Evolutionary conservation across 2,797 vertebrate species (phyloP).

Genomic region (Synaphobranchus kaupii): DNA sequence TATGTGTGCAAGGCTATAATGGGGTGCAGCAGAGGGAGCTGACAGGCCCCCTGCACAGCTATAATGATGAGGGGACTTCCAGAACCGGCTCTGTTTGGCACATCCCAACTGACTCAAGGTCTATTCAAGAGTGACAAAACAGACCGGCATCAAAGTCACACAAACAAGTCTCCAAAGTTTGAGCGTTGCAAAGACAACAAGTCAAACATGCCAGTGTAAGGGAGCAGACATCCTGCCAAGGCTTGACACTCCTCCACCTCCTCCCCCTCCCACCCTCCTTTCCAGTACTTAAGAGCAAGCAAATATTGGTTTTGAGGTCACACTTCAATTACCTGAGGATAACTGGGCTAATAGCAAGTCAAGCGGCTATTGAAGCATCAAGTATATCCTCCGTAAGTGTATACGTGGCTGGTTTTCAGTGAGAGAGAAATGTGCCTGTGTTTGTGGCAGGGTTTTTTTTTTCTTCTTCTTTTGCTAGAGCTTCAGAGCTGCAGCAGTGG

Average conservation of each 20-base stretch:
- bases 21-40: neutral
- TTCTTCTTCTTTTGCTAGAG: neutral
- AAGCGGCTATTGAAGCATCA: neutral
- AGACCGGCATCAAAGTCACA: constrained; percentile 45
- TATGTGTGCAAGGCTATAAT: neutral
- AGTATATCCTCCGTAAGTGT: neutral
- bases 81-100: neutral
- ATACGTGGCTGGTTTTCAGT: neutral
- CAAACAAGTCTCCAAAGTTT: constrained; percentile 36
- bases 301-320: neutral
- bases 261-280: neutral
- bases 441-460: neutral
- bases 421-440: neutral
- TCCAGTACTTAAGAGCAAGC: neutral
- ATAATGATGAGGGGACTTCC: neutral
- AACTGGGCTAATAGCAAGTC: neutral
- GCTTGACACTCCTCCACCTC: neutral
- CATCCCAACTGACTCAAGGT: constrained; percentile 28
- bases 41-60: no score
- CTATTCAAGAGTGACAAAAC: constrained; percentile 27
- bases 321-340: neutral
- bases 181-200: constrained; percentile 38
- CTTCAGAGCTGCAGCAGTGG: neutral
- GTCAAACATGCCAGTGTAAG: constrained; percentile 45
- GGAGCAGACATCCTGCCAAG: constrained; percentile 55